These are phyloP conservation scores for Dromas ardeola DNA, from an alignment of 2,113 vertebrate genomes.

Conservation along the genomic window DNA sequence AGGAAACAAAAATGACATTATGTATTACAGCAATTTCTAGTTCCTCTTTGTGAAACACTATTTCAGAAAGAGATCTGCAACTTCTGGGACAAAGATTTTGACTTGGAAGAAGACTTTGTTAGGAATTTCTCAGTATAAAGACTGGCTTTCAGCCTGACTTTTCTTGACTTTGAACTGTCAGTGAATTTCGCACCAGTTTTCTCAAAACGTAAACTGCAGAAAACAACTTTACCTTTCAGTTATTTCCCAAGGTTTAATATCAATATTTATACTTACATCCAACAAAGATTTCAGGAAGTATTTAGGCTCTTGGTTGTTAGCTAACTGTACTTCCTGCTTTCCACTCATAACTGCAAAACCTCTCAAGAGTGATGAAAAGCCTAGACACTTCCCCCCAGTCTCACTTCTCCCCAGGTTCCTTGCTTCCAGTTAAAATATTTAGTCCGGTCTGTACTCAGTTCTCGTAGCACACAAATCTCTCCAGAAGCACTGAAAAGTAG, in stretches of 20 bases:
- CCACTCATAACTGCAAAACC: background rate
- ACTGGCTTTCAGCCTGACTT: background rate
- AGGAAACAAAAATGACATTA: background rate
- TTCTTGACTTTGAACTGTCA: background rate
- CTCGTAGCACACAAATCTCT: background rate
- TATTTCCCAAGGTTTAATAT: background rate
- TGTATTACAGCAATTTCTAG: background rate
- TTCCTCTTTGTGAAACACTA: background rate
- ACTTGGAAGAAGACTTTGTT: background rate
- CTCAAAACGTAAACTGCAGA: background rate
- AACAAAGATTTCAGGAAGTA: background rate
- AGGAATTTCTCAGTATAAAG: background rate
- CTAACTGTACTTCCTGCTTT: background rate
- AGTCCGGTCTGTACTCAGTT: background rate
- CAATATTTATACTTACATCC: background rate
- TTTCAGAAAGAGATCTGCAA: background rate
- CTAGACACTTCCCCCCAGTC: accelerated
- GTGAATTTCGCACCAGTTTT: background rate
- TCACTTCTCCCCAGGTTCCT: background rate
- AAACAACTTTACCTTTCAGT: background rate
- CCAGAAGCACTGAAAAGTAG: background rate
- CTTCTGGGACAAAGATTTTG: background rate
- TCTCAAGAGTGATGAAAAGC: background rate
- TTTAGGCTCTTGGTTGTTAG: background rate
- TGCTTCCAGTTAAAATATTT: background rate